Percentiles rank a stretch among this genome's conserved stretches.
Evolutionary conservation across 2,888 invertebrate species (phyloP).

Genomic region (Conops quadrifasciatus): DNA sequence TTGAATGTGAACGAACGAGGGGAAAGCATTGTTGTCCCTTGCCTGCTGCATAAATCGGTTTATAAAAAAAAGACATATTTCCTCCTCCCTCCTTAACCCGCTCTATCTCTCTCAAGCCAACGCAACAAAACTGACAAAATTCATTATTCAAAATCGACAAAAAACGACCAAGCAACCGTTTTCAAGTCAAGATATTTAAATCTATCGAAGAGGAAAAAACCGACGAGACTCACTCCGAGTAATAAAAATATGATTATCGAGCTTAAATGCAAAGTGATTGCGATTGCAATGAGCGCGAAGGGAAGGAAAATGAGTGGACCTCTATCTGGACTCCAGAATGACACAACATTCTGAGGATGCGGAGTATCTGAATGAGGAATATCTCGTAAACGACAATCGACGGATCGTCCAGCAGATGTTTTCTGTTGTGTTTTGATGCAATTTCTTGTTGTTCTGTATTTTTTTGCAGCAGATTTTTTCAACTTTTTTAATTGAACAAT

Average conservation of each 20-base stretch:
- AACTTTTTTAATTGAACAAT: conserved; percentile 52
- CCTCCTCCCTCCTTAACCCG: not conserved
- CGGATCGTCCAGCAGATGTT: conserved; percentile 37
- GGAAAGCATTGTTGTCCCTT: not conserved
- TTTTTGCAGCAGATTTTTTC: conserved; percentile 16
- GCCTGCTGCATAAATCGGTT: not conserved
- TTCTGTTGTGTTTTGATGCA: not conserved
- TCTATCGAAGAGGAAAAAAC: conserved; percentile 1
- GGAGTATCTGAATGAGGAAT: too few relatives aligned
- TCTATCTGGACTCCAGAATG: too few relatives aligned
- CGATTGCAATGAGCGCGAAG: conserved; percentile 5
- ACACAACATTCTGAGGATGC: too few relatives aligned
- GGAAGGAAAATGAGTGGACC: not conserved
- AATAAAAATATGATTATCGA: conserved; percentile 60
- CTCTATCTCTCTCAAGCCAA: not conserved
- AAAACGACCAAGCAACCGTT: not conserved
- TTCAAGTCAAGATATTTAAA: not conserved
- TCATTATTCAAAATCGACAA: not conserved
- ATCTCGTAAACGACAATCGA: too few relatives aligned
- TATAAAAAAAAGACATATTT: not conserved
- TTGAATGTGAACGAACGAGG: not conserved
- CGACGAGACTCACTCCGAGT: conserved; percentile 15
- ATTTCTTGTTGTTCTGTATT: not conserved
- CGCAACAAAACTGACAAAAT: not conserved
- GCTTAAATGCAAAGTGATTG: conserved; percentile 56